Percentiles rank a stretch among this genome's conserved stretches.
Evolutionary conservation across 2,797 vertebrate species (phyloP).

Genomic region (Semaprochilodus insignis): DNA sequence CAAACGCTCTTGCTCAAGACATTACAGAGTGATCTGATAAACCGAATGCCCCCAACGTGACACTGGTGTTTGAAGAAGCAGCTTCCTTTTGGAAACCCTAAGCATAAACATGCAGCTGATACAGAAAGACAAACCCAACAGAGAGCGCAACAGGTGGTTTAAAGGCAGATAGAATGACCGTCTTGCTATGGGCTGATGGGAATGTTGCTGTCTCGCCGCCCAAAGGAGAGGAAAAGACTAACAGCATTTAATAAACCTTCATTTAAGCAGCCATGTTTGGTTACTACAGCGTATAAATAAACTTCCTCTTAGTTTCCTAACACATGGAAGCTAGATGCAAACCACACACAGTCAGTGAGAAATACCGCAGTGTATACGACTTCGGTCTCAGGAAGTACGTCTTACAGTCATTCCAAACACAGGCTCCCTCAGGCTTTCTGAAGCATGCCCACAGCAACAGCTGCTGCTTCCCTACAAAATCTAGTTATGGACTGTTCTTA

Average conservation of each 20-base stretch:
- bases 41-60: background rate
- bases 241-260: background rate
- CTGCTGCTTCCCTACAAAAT: conserved; percentile 56
- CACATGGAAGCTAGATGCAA: background rate
- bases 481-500: background rate
- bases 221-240: background rate
- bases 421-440: conserved; percentile 49
- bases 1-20: conserved; percentile 11
- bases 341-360: background rate
- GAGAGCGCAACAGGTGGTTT: background rate
- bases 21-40: conserved; percentile 6
- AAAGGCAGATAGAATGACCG: background rate
- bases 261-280: background rate
- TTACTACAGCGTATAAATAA: background rate
- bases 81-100: background rate
- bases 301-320: conserved; percentile 23
- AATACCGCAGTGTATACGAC: background rate
- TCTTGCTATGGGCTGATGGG: too few species aligned
- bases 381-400: conserved; percentile 13
- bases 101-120: background rate
- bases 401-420: background rate
- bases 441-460: conserved; percentile 52
- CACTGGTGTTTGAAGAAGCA: background rate
- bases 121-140: background rate
- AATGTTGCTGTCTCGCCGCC: too few species aligned